A percentile compares a stretch with the other conserved stretches of the same genome.
These are phyloP conservation scores for Eulithis testata DNA, from an alignment of 2,888 invertebrate genomes.

Conservation along the genomic window DNA sequence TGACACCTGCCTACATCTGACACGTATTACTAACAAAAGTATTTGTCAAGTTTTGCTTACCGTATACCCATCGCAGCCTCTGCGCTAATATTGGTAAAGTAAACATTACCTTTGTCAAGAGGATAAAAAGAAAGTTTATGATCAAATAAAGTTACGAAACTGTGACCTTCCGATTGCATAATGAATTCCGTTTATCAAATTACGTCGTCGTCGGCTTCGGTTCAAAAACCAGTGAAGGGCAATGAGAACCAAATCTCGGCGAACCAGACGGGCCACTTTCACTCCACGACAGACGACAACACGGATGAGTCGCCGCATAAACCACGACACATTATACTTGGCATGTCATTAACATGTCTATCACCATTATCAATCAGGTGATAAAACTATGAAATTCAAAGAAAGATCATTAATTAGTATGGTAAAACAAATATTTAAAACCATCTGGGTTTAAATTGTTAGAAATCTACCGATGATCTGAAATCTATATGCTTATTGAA, in stretches of 20 bases:
- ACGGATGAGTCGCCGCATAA: conserved; percentile 28
- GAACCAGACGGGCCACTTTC: conserved; percentile 41
- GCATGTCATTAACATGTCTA: conserved; percentile 12
- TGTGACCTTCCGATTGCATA: conserved; percentile 44
- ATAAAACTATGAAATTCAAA: conserved; percentile 7
- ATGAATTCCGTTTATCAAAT: conserved; percentile 44
- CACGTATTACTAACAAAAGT: no score
- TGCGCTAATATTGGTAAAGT: background rate
- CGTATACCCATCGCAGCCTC: no score
- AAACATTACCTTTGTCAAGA: conserved; percentile 25
- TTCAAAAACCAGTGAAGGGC: conserved; percentile 45
- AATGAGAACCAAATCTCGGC: conserved; percentile 33
- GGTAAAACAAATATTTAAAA: conserved; percentile 9
- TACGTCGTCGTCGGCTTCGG: conserved; percentile 39
- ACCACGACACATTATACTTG: conserved; percentile 28
- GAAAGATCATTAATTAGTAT: conserved; percentile 3
- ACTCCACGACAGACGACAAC: conserved; percentile 34
- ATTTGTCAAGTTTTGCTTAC: no score
- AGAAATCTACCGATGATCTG: conserved; percentile 10
- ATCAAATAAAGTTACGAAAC: conserved; percentile 41
- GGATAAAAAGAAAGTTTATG: conserved; percentile 40
- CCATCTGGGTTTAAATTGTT: conserved; percentile 1
- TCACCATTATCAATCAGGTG: conserved; percentile 9
- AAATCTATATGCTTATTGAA: background rate
- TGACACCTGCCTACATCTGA: no score